Evolutionary conservation across 2,888 invertebrate species (phyloP), one percentile per base, ranked within the genome.

Genomic region (Leptarthrus brevirostris): DNA sequence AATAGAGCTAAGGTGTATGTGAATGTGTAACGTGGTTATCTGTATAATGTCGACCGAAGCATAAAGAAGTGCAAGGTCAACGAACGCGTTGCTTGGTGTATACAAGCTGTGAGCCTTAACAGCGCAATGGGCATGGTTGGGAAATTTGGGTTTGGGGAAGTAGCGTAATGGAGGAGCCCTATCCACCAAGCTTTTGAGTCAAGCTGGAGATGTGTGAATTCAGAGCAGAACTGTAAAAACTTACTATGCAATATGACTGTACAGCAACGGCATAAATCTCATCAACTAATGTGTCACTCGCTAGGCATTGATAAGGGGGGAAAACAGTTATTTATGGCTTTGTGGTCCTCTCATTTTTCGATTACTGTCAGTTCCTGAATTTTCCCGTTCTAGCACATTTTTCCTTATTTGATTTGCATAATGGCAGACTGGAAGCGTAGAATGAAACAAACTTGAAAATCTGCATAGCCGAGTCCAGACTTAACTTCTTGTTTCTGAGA

Each of bases 51-150:
- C 44, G 64, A 64, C 14, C 58, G 76, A 77, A 77, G 77, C 76
- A 77, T 79, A 81, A 83, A 81, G 82, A 82, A 82, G 82, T 83
- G 82, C 83, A 83, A 83, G 83, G 83, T 83, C 83, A 82, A 83
- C 83, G 83, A 83, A 83, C 83, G 82, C 80, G 78, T 76, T 52
- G 74, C 73, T 75, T 76, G 49, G 61, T 36, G 58, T 49, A 61
- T 52, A 53, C 36, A n/a, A 44, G 36, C 30, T 40, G 8, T 47
- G 61, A 18, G 40, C 20, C 22, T 16, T 30, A 61, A 49, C 26
- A 12, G 47, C 26, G 44, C 40, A 44, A 52, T 34, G 26, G 72
- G 72, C 72, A 72, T 26, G 72, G 56, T 53, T 44, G 30, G 53
- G n/a, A 34, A 52, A 34, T n/a, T 3, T 14, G n/a, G n/a, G n/a